Percentiles rank a stretch among this genome's conserved stretches.
These are phyloP conservation scores for Sterrhoptilus dennistouni DNA, from an alignment of 2,113 vertebrate genomes.

Conservation along the genomic window DNA sequence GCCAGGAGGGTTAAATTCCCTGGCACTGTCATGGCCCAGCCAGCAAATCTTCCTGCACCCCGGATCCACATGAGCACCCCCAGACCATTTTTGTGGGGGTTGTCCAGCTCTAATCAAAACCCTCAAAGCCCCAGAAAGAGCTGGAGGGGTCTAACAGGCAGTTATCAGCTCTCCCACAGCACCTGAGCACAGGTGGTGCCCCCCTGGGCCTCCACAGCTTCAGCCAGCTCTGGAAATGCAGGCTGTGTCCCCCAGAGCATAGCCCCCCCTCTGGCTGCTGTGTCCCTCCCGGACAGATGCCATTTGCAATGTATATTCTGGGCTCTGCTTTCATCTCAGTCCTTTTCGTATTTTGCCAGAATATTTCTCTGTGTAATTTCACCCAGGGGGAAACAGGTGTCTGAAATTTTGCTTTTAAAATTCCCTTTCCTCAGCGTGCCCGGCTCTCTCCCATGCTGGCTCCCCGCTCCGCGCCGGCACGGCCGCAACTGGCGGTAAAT, in stretches of 20 bases:
- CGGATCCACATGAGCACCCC: accelerated
- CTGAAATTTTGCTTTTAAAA: slow-evolving; percentile 44
- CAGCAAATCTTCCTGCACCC: neutral
- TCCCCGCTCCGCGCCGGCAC: neutral
- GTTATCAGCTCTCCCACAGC: neutral
- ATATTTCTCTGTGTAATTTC: slow-evolving; percentile 57
- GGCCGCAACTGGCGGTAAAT: neutral
- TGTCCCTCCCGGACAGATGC: slow-evolving; percentile 14
- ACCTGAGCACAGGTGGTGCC: neutral
- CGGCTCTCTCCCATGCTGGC: slow-evolving; percentile 4
- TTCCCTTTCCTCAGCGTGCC: neutral
- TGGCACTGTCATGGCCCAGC: accelerated
- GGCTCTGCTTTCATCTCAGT: slow-evolving; percentile 47
- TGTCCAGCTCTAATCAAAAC: neutral
- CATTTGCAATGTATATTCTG: slow-evolving; percentile 26
- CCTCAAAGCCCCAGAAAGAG: neutral
- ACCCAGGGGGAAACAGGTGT: slow-evolving; percentile 41
- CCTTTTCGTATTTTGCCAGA: slow-evolving; percentile 63
- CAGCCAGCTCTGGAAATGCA: neutral
- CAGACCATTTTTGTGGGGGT: accelerated
- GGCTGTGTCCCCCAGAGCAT: accelerated
- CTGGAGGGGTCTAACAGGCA: accelerated
- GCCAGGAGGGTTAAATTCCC: neutral
- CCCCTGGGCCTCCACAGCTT: neutral
- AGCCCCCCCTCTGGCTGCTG: accelerated